A percentile compares a stretch with the other conserved stretches of the same genome.
Evolutionary conservation across 2,888 invertebrate species (phyloP).

Genomic region (Agelastica alni): DNA sequence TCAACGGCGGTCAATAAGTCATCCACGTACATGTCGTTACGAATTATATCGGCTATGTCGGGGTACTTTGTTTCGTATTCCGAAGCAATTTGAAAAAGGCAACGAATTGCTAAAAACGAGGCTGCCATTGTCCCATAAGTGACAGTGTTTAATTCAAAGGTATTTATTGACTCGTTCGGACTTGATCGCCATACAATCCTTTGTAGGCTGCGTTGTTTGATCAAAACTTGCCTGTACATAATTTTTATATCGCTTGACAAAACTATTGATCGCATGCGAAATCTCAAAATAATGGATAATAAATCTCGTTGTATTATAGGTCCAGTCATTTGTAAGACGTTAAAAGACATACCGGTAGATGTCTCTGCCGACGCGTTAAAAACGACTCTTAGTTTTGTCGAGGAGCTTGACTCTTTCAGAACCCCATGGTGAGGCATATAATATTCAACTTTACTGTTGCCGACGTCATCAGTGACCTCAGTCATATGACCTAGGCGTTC

Average conservation of each 20-base stretch:
- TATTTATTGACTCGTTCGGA: slow-evolving; percentile 2
- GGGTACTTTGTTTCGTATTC: slow-evolving; percentile 28
- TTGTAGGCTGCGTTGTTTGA: slow-evolving; percentile 22
- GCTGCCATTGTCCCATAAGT: slow-evolving; percentile 45
- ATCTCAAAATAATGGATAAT: slow-evolving; percentile 24
- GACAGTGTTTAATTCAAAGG: slow-evolving; percentile 39
- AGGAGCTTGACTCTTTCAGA: slow-evolving; percentile 15
- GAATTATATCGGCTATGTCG: slow-evolving; percentile 22
- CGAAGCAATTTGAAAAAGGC: slow-evolving; percentile 33
- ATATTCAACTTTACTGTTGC: neutral
- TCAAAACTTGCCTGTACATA: slow-evolving; percentile 25
- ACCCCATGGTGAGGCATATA: slow-evolving; percentile 23
- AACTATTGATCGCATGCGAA: slow-evolving; percentile 13
- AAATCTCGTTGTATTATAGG: slow-evolving; percentile 26
- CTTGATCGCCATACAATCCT: slow-evolving; percentile 20
- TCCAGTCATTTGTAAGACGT: slow-evolving; percentile 18
- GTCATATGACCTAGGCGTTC: slow-evolving; percentile 1
- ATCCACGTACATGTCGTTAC: slow-evolving; percentile 41
- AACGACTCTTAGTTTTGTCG: slow-evolving; percentile 22
- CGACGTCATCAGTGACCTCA: neutral
- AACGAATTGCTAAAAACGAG: slow-evolving; percentile 37
- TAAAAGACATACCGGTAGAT: neutral
- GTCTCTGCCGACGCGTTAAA: neutral
- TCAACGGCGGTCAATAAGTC: slow-evolving; percentile 38
- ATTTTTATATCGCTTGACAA: slow-evolving; percentile 23